Conservation (phyloP, 2,797 vertebrate genomes). For the Loriculus beryllinus region DNA sequence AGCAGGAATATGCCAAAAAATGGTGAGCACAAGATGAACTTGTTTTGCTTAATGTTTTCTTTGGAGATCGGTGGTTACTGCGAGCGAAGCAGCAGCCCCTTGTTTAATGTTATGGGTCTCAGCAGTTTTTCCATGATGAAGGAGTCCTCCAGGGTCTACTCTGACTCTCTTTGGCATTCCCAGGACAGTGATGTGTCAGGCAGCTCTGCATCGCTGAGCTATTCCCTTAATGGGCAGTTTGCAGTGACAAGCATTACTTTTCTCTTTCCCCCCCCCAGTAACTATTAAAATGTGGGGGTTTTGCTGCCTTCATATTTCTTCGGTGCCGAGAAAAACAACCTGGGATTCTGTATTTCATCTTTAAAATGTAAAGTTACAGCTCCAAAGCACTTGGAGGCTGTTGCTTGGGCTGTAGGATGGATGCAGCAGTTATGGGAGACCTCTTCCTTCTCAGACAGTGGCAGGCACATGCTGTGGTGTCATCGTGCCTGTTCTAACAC, state of each 20-base stretch:
- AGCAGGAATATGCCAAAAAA: background rate
- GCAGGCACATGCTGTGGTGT: background rate
- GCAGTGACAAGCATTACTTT: background rate
- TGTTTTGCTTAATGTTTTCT: background rate
- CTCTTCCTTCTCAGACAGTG: background rate
- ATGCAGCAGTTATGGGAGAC: background rate
- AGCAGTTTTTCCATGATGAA: background rate
- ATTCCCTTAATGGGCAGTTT: background rate
- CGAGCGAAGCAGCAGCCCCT: background rate
- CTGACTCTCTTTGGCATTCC: background rate
- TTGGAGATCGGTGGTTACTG: background rate
- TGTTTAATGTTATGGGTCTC: background rate
- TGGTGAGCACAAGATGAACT: background rate
- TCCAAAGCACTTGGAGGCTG: background rate
- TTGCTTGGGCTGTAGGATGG: background rate
- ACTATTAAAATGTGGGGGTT: background rate
- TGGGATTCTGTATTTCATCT: background rate
- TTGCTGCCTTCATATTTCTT: background rate
- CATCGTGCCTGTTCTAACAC: background rate
- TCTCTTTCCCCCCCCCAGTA: background rate
- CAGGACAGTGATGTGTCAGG: rapidly evolving
- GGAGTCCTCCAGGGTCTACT: background rate
- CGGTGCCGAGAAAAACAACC: background rate
- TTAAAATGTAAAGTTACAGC: rapidly evolving
- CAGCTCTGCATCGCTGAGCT: background rate